Evolutionary conservation across 2,797 vertebrate genomes (phyloP).

Genomic region (Channallabes apus): DNA sequence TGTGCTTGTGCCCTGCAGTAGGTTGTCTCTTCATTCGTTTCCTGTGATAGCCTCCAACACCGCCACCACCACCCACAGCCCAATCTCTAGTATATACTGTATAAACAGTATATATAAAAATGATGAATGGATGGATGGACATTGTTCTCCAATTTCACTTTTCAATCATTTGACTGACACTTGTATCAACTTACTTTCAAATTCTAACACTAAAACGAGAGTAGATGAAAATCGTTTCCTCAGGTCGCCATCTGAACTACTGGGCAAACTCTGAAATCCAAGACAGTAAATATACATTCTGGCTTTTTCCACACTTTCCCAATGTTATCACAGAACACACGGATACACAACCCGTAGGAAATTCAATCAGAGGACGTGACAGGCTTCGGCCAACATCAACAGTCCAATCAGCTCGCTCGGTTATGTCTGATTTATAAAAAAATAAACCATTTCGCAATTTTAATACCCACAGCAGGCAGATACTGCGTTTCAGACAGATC

Average conservation of each 20-base stretch:
- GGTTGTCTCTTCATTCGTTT: no score
- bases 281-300: constrained; percentile 42
- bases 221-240: constrained; percentile 29
- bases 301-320: constrained; percentile 18
- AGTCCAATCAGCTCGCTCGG: constrained; percentile 47
- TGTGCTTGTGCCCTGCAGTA: no score
- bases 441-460: constrained; percentile 40
- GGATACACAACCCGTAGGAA: constrained; percentile 33
- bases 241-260: constrained; percentile 31
- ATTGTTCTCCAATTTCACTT: neutral
- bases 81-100: no score
- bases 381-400: constrained; percentile 49
- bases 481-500: constrained; percentile 20
- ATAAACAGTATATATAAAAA: no score
- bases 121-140: no score
- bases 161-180: constrained; percentile 17
- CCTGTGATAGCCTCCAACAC: no score
- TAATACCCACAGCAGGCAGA: constrained; percentile 17
- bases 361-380: constrained; percentile 39
- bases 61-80: no score
- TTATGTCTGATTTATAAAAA: constrained; percentile 48
- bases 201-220: constrained; percentile 29
- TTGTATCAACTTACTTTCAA: constrained; percentile 18
- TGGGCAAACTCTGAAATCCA: constrained; percentile 37
- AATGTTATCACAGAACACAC: constrained; percentile 31